These are phyloP conservation scores for Poicephalus meyeri DNA, from an alignment of 2,113 vertebrate species.

Conservation along the genomic window DNA sequence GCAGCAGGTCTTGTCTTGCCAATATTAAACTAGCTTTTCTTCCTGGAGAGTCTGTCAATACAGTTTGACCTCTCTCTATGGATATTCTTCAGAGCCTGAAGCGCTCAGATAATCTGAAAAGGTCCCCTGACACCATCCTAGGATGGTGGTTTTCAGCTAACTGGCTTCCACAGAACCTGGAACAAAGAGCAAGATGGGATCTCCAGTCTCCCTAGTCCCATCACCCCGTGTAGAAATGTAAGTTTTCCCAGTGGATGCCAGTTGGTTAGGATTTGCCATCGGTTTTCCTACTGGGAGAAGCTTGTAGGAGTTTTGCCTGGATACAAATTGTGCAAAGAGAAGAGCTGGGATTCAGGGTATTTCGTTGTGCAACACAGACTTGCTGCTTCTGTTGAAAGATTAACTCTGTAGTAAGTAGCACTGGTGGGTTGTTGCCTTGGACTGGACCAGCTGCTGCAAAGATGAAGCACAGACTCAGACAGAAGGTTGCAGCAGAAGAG, in stretches of 20 bases:
- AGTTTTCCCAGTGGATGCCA: neutral
- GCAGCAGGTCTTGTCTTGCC: neutral
- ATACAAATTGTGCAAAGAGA: neutral
- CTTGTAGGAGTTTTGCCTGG: neutral
- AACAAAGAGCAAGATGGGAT: neutral
- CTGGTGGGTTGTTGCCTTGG: neutral
- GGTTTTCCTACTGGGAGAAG: neutral
- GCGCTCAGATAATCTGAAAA: neutral
- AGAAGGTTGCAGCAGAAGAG: neutral
- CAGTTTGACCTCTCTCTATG: neutral
- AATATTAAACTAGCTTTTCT: neutral
- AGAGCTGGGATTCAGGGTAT: neutral
- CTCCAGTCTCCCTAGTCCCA: neutral
- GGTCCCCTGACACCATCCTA: neutral
- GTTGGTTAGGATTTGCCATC: neutral
- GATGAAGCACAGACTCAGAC: neutral
- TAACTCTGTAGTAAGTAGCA: neutral
- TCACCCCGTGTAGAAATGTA: neutral
- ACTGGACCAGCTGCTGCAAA: neutral
- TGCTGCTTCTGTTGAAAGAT: neutral
- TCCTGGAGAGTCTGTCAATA: neutral
- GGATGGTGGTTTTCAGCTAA: neutral
- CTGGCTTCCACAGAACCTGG: fast-evolving
- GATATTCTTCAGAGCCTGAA: neutral
- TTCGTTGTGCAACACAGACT: neutral